These are phyloP conservation scores for Salvelinus alpinus DNA, from an alignment of 2,113 vertebrate genomes.

Conservation along the genomic window DNA sequence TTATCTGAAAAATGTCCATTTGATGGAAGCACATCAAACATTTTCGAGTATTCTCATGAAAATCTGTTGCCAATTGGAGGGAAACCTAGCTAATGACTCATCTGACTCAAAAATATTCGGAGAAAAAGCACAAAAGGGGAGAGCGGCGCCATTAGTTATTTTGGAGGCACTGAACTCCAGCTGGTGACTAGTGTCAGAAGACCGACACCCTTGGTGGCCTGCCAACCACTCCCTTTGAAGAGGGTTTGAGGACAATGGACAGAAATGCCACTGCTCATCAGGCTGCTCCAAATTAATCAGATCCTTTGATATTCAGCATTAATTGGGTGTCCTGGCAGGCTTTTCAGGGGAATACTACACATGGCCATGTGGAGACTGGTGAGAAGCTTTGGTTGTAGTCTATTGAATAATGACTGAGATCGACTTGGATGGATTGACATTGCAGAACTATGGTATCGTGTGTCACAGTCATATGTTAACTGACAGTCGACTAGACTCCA, in stretches of 20 bases:
- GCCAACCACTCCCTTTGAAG: not conserved
- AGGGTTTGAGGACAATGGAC: not conserved
- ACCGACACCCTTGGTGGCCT: not conserved
- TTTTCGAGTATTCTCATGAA: no score
- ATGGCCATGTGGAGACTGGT: not conserved
- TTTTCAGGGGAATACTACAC: not conserved
- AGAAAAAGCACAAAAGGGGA: not conserved
- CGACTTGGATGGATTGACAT: not conserved
- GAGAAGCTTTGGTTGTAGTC: not conserved
- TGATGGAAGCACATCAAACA: no score
- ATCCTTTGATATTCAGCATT: not conserved
- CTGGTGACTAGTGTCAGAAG: not conserved
- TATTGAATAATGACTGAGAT: not conserved
- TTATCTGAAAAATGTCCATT: no score
- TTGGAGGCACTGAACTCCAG: not conserved
- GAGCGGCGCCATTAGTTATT: not conserved
- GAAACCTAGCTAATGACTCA: no score
- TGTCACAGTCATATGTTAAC: not conserved
- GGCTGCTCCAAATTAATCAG: not conserved
- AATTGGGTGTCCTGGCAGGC: not conserved
- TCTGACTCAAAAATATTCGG: no score
- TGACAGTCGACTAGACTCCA: not conserved
- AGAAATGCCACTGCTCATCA: conserved; percentile 4
- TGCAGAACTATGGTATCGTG: not conserved
- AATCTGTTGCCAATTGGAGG: no score